Evolutionary conservation across 2,888 invertebrate genomes (phyloP).

Genomic region (Zygaena filipendulae): DNA sequence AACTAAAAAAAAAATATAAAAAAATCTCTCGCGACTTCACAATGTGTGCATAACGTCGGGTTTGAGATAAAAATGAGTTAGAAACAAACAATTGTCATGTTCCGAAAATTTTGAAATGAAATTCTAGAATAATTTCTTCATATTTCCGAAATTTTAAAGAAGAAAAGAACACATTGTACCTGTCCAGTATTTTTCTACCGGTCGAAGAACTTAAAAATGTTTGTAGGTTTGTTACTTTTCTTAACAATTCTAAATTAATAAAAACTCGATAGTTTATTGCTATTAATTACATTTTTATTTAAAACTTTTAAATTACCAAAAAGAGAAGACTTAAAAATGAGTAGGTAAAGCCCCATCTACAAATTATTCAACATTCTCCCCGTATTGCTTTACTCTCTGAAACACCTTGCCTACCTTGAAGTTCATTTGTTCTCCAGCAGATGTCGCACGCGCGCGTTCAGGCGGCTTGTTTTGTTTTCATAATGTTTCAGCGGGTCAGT

Average conservation of each 20-base stretch:
- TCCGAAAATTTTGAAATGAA: conserved; percentile 23
- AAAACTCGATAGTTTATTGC: no score
- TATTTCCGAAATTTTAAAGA: no score
- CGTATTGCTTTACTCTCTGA: no score
- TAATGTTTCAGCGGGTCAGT: conserved; percentile 38
- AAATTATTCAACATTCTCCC: no score
- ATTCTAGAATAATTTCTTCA: conserved; percentile 32
- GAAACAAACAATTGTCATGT: conserved; percentile 9
- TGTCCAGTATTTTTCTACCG: conserved; percentile 11
- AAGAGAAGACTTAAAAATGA: no score
- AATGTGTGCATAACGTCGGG: conserved; percentile 43
- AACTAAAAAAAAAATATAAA: conserved; percentile 43
- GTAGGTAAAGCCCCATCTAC: background rate
- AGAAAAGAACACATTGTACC: no score
- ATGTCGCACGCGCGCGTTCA: conserved; percentile 25
- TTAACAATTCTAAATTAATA: conserved; percentile 6
- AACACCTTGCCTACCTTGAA: no score
- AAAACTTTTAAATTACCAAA: no score
- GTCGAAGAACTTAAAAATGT: no score
- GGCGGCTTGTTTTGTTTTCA: conserved; percentile 62
- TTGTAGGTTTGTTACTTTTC: no score
- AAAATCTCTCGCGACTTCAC: conserved; percentile 34
- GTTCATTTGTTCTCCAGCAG: no score
- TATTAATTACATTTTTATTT: background rate
- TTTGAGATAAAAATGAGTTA: conserved; percentile 35